Conservation (phyloP, 2,113 vertebrate genomes). For the Apus apus region DNA sequence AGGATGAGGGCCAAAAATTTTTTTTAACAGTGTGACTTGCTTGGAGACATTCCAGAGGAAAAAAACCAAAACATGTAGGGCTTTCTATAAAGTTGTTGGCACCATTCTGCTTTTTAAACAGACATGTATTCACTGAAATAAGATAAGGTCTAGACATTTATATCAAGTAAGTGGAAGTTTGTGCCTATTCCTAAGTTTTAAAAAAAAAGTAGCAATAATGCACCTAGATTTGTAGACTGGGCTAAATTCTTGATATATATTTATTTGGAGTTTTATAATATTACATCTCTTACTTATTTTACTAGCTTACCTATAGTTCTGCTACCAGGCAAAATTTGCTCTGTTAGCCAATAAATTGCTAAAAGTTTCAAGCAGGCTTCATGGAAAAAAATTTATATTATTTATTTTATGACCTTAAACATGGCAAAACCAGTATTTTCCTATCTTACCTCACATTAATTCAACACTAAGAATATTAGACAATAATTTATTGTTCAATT, state of each 20-base stretch:
- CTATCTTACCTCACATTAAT: not conserved
- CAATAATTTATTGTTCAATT: slow-evolving; percentile 28
- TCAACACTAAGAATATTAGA: not conserved
- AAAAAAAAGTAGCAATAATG: not conserved
- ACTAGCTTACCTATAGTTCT: not conserved
- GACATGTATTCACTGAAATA: slow-evolving; percentile 1
- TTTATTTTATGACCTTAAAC: not conserved
- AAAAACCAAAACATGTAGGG: not conserved
- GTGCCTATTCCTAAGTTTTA: not conserved
- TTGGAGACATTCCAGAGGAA: slow-evolving; percentile 35
- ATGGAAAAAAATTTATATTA: slow-evolving; percentile 8
- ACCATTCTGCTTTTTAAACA: slow-evolving; percentile 30
- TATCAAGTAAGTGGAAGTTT: not conserved
- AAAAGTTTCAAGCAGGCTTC: not conserved
- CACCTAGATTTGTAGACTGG: not conserved
- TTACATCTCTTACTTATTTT: not conserved
- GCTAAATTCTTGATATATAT: not conserved
- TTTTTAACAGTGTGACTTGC: slow-evolving; percentile 26
- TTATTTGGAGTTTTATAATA: not conserved
- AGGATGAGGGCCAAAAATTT: not conserved
- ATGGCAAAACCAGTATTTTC: not conserved
- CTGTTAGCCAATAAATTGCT: not conserved
- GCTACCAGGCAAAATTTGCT: not conserved
- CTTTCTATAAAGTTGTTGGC: slow-evolving; percentile 40
- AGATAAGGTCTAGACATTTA: slow-evolving; percentile 41